A percentile compares a stretch with the other conserved stretches of the same genome.
phyloP scores from a whole-genome alignment of 2,888 invertebrate species.

The Steromphala cineraria region DNA sequence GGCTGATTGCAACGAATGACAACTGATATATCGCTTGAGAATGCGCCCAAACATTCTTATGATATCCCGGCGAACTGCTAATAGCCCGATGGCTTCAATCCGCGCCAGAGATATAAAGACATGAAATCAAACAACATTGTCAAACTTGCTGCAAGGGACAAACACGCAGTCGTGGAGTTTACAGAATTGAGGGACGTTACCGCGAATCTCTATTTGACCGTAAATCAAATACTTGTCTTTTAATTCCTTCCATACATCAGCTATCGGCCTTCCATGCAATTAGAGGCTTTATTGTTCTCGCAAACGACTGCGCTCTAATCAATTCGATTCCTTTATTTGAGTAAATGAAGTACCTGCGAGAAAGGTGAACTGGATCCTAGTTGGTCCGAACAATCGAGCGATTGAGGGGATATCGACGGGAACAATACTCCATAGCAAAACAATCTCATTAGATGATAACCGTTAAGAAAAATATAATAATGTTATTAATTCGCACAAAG shows the following conservation, averaged over 20 bases:
- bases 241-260: slow-evolving; percentile 3
- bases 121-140: slow-evolving; percentile 13
- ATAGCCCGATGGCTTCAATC: slow-evolving; percentile 12
- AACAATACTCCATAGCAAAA: slow-evolving; percentile 5
- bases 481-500: background rate
- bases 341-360: slow-evolving; percentile 4
- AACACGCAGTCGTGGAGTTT: background rate
- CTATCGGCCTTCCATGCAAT: background rate
- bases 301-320: background rate
- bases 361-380: background rate
- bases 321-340: slow-evolving; percentile 17
- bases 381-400: background rate
- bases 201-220: background rate
- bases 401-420: background rate
- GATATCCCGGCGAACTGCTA: slow-evolving; percentile 2
- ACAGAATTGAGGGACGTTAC: background rate
- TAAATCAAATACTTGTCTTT: slow-evolving; percentile 20
- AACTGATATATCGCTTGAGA: slow-evolving; percentile 19
- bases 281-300: background rate
- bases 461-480: slow-evolving; percentile 3
- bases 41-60: slow-evolving; percentile 7
- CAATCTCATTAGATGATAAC: background rate
- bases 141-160: background rate
- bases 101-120: background rate
- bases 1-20: slow-evolving; percentile 16